Evolutionary conservation across 2,888 invertebrate genomes (phyloP).

Genomic region (Brenthis daphne): DNA sequence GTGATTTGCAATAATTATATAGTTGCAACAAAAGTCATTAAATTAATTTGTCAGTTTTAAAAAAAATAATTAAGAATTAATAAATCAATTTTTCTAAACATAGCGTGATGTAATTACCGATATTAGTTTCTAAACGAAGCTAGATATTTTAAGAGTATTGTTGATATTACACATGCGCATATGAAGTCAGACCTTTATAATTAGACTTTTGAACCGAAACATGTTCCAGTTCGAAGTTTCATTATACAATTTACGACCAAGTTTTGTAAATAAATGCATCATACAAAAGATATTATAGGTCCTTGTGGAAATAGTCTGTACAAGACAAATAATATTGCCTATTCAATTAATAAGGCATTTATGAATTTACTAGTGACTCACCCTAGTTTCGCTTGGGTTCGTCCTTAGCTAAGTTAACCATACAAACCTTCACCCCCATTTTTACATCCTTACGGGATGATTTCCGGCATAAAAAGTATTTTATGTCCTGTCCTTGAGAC

Average conservation of each 20-base stretch:
- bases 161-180: conserved; percentile 36
- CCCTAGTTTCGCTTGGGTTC: too few species aligned
- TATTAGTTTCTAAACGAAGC: conserved; percentile 8
- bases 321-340: too few species aligned
- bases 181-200: conserved; percentile 71
- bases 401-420: too few species aligned
- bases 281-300: neutral
- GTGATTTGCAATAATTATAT: too few species aligned
- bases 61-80: neutral
- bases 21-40: neutral
- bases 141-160: conserved; percentile 11
- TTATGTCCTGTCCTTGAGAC: too few species aligned
- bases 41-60: neutral
- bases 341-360: too few species aligned
- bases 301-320: too few species aligned
- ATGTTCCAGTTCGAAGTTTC: conserved; percentile 56
- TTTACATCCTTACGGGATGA: too few species aligned
- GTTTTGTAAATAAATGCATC: conserved; percentile 2
- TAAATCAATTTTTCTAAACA: neutral
- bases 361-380: neutral
- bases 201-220: conserved; percentile 64
- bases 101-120: neutral
- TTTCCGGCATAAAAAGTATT: too few species aligned
- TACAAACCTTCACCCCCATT: too few species aligned
- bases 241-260: conserved; percentile 40